phyloP scores from a whole-genome alignment of 2,888 invertebrate species.

The Rhimphoctona megacephalus region DNA sequence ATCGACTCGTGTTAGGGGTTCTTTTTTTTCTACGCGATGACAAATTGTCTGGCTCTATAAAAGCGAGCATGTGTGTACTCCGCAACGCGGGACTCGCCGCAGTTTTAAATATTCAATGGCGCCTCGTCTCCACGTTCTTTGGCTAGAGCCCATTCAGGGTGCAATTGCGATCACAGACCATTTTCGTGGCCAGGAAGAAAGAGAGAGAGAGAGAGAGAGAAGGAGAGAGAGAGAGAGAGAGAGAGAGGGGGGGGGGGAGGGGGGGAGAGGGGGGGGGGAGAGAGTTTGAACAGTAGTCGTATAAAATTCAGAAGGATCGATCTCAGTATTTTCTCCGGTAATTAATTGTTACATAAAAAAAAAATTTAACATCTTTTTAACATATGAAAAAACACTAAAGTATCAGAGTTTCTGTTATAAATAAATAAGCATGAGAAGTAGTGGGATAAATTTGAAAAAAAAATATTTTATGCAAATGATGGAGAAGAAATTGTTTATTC shows the following conservation, averaged over 20 bases:
- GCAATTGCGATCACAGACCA: constrained; percentile 33
- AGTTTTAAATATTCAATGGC: constrained; percentile 60
- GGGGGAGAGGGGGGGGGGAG: too few relatives aligned
- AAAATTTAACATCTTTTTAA: background rate
- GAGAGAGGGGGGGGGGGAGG: too few relatives aligned
- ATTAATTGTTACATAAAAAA: background rate
- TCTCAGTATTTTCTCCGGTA: background rate
- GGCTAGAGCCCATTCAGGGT: constrained; percentile 12
- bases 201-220: background rate
- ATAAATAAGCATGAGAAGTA: background rate
- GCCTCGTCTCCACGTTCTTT: constrained; percentile 1
- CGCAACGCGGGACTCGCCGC: constrained; percentile 21
- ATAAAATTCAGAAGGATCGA: background rate
- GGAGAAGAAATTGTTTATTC: background rate
- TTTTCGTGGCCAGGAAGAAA: background rate
- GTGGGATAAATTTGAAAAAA: background rate
- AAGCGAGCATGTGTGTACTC: constrained; percentile 23
- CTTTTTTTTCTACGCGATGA: constrained; percentile 26
- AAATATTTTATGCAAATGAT: background rate
- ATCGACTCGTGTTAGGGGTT: constrained; percentile 31
- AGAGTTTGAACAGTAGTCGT: background rate
- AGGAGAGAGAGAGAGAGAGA: background rate
- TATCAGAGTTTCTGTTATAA: background rate
- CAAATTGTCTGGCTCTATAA: constrained; percentile 43
- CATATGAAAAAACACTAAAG: background rate